Conservation (phyloP, 37 sponge, comb jelly and placozoan species). For the Bolinopsis microptera region DNA sequence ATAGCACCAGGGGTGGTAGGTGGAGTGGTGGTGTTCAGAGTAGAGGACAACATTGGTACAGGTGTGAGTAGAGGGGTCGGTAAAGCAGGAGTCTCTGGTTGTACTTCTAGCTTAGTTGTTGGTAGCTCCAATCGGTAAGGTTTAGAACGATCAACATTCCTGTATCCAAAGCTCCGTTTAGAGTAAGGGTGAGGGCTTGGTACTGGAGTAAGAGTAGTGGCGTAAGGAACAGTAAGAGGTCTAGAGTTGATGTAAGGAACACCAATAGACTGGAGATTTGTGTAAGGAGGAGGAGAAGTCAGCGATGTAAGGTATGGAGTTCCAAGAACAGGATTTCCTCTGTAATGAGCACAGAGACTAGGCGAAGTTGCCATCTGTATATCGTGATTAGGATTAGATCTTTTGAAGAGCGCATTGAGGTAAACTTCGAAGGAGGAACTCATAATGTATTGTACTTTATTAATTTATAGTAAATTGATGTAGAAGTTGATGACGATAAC, state of each 20-base stretch:
- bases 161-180: too few species aligned
- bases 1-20: not conserved
- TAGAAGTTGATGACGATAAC: too few species aligned
- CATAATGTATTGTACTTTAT: too few species aligned
- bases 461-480: too few species aligned
- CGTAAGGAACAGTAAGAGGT: too few species aligned
- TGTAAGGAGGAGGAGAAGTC: not conserved
- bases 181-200: too few species aligned
- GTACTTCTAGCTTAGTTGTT: not conserved
- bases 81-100: not conserved
- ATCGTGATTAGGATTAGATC: not conserved
- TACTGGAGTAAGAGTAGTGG: too few species aligned
- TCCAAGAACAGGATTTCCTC: too few species aligned
- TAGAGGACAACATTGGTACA: not conserved
- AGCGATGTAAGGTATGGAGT: too few species aligned
- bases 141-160: not conserved
- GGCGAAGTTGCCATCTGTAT: not conserved
- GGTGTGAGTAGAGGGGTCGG: not conserved
- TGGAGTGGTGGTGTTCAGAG: not conserved
- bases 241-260: not conserved
- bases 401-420: not conserved
- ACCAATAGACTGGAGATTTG: not conserved
- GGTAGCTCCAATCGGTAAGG: not conserved
- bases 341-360: not conserved
- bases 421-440: conserved; percentile 33